Evolutionary conservation across 2,113 vertebrate species (phyloP).

Genomic region (Hystrix brachyura): DNA sequence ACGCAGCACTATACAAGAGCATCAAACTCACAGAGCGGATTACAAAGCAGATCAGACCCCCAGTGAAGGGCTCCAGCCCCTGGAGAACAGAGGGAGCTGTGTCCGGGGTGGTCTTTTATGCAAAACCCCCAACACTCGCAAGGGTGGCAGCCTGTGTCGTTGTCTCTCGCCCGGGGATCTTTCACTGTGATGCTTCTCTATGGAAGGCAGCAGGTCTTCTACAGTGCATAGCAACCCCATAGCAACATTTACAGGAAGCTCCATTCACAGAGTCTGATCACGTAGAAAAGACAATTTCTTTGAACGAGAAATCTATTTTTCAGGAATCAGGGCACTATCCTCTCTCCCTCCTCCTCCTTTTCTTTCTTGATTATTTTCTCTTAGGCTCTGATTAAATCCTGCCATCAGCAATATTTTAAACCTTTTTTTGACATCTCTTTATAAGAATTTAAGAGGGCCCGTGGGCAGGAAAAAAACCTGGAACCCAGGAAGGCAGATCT

Average conservation of each 20-base stretch:
- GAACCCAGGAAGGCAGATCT: not conserved
- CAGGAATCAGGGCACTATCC: not conserved
- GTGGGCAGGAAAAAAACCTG: not conserved
- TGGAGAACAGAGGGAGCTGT: not conserved
- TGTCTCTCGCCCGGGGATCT: rapidly evolving
- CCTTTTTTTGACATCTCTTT: not conserved
- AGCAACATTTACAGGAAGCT: not conserved
- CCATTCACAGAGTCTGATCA: not conserved
- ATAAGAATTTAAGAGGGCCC: rapidly evolving
- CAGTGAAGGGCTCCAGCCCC: not conserved
- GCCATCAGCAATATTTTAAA: not conserved
- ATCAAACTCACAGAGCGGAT: not conserved
- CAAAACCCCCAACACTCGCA: rapidly evolving
- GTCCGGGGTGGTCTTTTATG: not conserved
- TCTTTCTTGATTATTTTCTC: not conserved
- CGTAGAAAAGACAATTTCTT: not conserved
- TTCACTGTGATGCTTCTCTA: not conserved
- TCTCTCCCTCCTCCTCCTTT: not conserved
- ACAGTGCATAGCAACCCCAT: not conserved
- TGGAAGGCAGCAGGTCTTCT: not conserved
- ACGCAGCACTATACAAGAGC: not conserved
- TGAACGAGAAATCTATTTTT: not conserved
- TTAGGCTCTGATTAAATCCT: not conserved
- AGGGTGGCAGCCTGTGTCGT: not conserved
- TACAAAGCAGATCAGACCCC: not conserved